phyloP scores from a whole-genome alignment of 1,140 invertebrate genomes.

The Drosophila hydei region DNA sequence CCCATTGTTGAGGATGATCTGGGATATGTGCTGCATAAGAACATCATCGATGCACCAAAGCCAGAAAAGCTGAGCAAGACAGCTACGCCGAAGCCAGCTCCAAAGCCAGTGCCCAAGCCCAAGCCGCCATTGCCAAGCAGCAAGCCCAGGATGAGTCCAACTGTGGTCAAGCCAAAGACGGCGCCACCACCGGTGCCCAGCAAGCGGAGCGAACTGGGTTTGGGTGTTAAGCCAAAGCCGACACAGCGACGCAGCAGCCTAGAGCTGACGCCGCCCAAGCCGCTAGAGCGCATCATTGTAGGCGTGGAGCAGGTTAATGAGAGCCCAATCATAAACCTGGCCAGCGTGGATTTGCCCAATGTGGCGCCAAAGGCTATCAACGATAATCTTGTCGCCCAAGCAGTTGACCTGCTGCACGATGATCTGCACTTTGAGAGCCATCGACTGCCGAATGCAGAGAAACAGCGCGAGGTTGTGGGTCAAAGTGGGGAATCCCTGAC shows the following conservation, averaged over 20 bases:
- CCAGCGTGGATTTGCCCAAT: conserved; percentile 75
- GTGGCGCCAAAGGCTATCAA: conserved; percentile 11
- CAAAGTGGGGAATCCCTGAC: not conserved
- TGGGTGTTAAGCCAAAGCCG: conserved; percentile 53
- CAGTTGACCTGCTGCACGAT: conserved; percentile 56
- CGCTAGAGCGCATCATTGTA: conserved; percentile 76
- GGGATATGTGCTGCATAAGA: conserved; percentile 75
- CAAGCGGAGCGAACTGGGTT: conserved; percentile 56
- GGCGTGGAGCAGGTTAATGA: conserved; percentile 55
- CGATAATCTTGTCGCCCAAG: conserved; percentile 34
- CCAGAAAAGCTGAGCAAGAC: not conserved
- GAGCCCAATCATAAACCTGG: conserved; percentile 65
- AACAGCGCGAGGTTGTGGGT: conserved; percentile 27
- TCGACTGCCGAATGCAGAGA: conserved; percentile 66
- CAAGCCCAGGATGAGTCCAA: conserved; percentile 53
- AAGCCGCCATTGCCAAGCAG: conserved; percentile 64
- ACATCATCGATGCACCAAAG: conserved; percentile 59
- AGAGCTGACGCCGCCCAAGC: conserved; percentile 51
- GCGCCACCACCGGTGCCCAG: conserved; percentile 72
- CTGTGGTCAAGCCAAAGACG: conserved; percentile 55
- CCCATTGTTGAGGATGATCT: conserved; percentile 54
- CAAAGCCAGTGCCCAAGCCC: conserved; percentile 32
- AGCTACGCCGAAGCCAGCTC: conserved; percentile 15
- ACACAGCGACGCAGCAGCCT: conserved; percentile 67
- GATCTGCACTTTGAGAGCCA: conserved; percentile 78